Evolutionary conservation across 2,888 invertebrate species (phyloP).

Genomic region (Aspidapion aeneum): DNA sequence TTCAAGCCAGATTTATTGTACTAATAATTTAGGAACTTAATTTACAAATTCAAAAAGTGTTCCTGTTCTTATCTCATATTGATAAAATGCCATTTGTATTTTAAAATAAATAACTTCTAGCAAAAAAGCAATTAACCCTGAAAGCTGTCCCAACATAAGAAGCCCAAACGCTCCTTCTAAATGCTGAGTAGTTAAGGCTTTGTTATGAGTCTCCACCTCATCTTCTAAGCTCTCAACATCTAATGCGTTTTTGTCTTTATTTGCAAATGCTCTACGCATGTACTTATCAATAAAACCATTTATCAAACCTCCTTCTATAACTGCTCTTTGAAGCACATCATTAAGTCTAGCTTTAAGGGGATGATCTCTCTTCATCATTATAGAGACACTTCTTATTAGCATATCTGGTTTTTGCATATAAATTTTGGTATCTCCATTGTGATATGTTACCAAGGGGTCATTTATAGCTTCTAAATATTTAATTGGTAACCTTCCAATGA

Average conservation of each 20-base stretch:
- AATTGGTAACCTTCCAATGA: conserved; percentile 26
- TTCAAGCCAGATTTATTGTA: too few species aligned
- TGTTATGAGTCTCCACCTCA: conserved; percentile 6
- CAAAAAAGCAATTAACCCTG: conserved; percentile 15
- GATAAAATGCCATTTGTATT: background rate
- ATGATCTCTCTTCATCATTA: conserved; percentile 54
- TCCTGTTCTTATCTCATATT: background rate
- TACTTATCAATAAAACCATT: conserved; percentile 44
- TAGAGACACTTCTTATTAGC: conserved; percentile 54
- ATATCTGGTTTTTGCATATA: conserved; percentile 39
- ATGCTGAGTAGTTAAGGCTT: conserved; percentile 23
- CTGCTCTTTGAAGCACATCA: conserved; percentile 47
- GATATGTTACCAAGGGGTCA: conserved; percentile 17
- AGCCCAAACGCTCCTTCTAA: conserved; percentile 36
- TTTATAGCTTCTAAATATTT: conserved; percentile 28
- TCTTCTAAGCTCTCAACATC: background rate
- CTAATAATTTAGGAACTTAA: too few species aligned
- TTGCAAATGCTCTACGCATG: conserved; percentile 35
- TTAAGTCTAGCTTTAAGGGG: conserved; percentile 53
- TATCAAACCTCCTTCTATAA: conserved; percentile 49
- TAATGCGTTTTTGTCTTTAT: conserved; percentile 3
- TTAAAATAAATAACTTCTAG: conserved; percentile 7
- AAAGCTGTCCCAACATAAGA: conserved; percentile 28
- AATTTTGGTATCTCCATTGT: conserved; percentile 28
- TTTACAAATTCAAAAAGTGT: background rate